Evolutionary conservation across 30 jellyfish, hydroid and myxozoan species (phyloP), one percentile per base, ranked within the genome.

Genomic region (Chironex yamaguchii): DNA sequence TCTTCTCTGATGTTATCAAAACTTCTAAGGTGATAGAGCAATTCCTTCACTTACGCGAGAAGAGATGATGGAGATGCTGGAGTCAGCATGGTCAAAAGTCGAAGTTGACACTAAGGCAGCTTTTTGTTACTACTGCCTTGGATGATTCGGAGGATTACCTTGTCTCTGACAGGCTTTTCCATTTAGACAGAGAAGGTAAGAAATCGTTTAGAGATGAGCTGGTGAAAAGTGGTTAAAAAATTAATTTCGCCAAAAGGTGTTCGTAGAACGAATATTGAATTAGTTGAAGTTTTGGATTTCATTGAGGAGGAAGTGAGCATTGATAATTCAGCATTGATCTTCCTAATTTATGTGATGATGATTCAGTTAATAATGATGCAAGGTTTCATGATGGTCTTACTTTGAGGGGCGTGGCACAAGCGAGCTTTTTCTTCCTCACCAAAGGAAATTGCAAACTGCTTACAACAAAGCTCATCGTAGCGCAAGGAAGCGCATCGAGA

Each of bases 1-100:
- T 73, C 62, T 91, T 35, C 31, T 65, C 72, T 85, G 65, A 82
- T 82, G 91, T 24, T 65, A 23, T 26, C 48, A 67, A 0, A 42
- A 34, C 26, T n/a, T 67, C 36, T 30, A 69, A 36, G 65, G 4
- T 2, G 91, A 82, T 82, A 29, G 23, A 67, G 70, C 68, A 67
- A 34, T 82, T 24, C 92, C 94, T 51, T 49, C 91, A 3, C 94
- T 90, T 31, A n/a, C 82, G 9, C 89, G 88, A 29, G 93, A 82
- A 0, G 93, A 82, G 27, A 82, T 82, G 93, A 67, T 82, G 29
- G 28, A 69, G 66, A 0, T 82, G 93, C 25, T 50, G 24, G 22
- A n/a, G 25, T 48, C 32, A 3, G 65, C 83, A 17, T 49, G 63
- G 48, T 34, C 27, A 24, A 29, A 21, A 49, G 22, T 49, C 27